Conservation (phyloP, 1,140 invertebrate genomes). For the Bombus consobrinus region DNA sequence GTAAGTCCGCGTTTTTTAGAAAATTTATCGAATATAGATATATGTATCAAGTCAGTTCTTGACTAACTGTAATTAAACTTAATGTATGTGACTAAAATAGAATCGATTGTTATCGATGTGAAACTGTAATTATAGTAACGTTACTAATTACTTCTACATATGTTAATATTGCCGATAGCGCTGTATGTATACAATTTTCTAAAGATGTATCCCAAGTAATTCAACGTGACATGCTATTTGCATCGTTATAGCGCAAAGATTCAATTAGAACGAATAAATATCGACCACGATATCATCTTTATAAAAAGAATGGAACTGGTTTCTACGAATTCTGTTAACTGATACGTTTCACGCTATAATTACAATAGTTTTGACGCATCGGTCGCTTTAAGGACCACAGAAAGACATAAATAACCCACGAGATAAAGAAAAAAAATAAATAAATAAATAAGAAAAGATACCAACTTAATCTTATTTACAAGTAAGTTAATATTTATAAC, state of each 20-base stretch:
- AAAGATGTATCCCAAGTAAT: not conserved
- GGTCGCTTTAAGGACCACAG: not conserved
- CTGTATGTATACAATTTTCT: not conserved
- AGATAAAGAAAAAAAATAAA: not conserved
- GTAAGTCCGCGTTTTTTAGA: too few species aligned
- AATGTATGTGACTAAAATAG: not conserved
- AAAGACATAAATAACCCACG: not conserved
- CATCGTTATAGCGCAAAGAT: not conserved
- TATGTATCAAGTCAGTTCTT: too few species aligned
- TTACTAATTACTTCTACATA: not conserved
- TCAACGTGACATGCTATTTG: not conserved
- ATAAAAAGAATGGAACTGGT: slow-evolving; percentile 30
- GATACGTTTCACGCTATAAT: not conserved
- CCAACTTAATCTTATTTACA: too few species aligned
- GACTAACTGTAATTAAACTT: not conserved
- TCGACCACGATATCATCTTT: slow-evolving; percentile 36
- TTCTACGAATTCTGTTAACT: slow-evolving; percentile 5
- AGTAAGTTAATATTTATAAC: too few species aligned
- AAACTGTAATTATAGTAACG: not conserved
- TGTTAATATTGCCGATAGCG: not conserved
- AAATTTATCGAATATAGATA: too few species aligned
- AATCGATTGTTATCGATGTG: not conserved
- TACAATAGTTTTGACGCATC: not conserved
- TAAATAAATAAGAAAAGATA: too few species aligned
- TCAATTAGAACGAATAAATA: slow-evolving; percentile 21